Conservation (phyloP, 2,113 vertebrate species). For the Craseonycteris thonglongyai region DNA sequence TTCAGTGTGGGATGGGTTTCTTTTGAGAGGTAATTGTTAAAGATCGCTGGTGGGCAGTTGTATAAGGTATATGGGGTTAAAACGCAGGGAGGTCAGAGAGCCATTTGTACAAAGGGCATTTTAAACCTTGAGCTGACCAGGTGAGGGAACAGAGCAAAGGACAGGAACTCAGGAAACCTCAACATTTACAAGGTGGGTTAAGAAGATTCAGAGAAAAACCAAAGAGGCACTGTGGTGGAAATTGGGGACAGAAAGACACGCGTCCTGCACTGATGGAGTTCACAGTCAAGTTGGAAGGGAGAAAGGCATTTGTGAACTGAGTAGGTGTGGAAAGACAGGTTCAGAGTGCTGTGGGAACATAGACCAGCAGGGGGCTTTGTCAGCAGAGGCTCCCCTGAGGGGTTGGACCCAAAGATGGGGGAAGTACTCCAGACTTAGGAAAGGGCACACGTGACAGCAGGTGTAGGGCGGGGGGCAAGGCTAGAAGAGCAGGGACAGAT, state of each 20-base stretch:
- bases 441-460: not conserved
- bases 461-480: too few species aligned
- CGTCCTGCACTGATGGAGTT: not conserved
- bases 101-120: not conserved
- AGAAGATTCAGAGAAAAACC: not conserved
- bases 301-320: not conserved
- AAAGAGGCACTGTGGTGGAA: not conserved
- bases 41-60: not conserved
- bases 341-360: not conserved
- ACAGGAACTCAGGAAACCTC: not conserved
- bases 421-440: accelerated
- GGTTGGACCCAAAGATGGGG: not conserved
- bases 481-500: too few species aligned
- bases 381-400: not conserved
- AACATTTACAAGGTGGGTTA: not conserved
- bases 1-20: not conserved
- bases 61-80: not conserved
- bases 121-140: not conserved
- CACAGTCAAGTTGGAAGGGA: not conserved
- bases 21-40: not conserved
- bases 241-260: not conserved
- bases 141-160: not conserved
- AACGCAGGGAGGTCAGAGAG: not conserved
- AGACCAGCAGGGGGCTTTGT: too few species aligned
- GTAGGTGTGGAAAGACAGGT: not conserved